phyloP scores from a whole-genome alignment of 2,113 vertebrate species.

The Elachura formosa region DNA sequence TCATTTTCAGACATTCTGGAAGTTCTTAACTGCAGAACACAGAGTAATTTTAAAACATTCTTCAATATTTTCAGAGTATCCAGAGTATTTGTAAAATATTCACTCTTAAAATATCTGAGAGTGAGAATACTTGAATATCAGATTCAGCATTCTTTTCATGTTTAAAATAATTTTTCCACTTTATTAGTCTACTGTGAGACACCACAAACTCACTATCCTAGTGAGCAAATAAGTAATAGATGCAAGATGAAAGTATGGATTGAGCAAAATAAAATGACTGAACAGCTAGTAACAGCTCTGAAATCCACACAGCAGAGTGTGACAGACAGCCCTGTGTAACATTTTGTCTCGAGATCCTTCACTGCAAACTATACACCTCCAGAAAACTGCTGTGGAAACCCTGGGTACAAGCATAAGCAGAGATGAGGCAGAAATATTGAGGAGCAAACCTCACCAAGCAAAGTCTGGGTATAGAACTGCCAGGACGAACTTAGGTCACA shows the following conservation, averaged over 20 bases:
- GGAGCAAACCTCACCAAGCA: background rate
- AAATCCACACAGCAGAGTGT: background rate
- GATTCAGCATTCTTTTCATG: background rate
- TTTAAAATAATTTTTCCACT: background rate
- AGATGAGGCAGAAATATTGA: background rate
- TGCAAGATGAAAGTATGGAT: background rate
- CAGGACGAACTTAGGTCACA: background rate
- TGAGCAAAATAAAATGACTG: background rate
- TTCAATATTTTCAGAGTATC: background rate
- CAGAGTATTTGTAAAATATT: background rate
- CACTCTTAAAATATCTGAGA: background rate
- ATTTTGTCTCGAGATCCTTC: background rate
- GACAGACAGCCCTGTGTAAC: background rate
- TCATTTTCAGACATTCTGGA: background rate
- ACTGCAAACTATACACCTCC: background rate
- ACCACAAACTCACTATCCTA: background rate
- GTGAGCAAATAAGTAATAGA: background rate
- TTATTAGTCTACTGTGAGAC: background rate
- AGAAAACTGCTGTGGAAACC: background rate
- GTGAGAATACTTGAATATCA: background rate
- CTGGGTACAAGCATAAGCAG: background rate
- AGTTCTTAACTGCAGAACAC: background rate
- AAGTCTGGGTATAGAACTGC: background rate
- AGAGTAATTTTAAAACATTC: background rate
- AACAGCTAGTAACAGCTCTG: background rate